Evolutionary conservation across 2,113 vertebrate species (phyloP).

Genomic region (Spermophilus dauricus): DNA sequence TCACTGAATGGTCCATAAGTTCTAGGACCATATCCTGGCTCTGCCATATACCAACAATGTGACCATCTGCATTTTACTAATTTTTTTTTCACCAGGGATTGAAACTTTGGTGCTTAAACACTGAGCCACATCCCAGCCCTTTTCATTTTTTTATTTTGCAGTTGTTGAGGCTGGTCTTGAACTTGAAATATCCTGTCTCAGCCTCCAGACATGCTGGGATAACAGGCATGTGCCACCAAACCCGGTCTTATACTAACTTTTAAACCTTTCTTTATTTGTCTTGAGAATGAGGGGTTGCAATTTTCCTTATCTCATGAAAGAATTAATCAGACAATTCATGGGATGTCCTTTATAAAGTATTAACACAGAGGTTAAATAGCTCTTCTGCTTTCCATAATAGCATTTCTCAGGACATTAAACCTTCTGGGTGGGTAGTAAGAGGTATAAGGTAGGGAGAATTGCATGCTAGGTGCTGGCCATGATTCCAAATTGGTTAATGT

Average conservation of each 20-base stretch:
- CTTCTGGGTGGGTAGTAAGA: neutral
- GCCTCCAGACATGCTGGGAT: no score
- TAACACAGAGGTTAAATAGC: neutral
- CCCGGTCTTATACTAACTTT: neutral
- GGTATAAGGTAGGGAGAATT: neutral
- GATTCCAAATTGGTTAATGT: neutral
- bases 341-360: neutral
- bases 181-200: no score
- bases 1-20: neutral
- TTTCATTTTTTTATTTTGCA: no score
- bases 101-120: no score
- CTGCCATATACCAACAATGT: neutral
- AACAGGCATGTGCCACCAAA: no score
- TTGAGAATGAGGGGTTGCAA: neutral
- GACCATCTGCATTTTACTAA: neutral
- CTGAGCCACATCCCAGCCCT: no score
- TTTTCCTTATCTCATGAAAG: neutral
- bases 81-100: no score
- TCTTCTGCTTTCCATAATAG: neutral
- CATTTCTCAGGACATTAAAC: neutral
- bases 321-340: neutral
- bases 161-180: no score
- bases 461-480: no score
- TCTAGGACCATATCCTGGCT: neutral
- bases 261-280: conserved; percentile 28